phyloP scores from a whole-genome alignment of 2,888 invertebrate genomes.

The Rhagonycha fulva region DNA sequence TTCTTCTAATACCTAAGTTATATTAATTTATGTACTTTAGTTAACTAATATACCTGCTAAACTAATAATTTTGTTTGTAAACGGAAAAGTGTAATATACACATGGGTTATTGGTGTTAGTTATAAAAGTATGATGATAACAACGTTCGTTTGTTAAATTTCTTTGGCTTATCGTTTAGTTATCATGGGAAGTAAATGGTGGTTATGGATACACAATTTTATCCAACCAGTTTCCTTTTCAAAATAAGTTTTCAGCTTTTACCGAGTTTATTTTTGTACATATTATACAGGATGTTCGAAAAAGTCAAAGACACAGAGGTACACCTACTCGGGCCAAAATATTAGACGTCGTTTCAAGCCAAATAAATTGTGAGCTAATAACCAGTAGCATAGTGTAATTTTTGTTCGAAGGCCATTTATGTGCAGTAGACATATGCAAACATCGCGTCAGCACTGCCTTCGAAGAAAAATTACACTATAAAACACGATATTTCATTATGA shows the following conservation, averaged over 20 bases:
- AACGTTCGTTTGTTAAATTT: constrained; percentile 21
- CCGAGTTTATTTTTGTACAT: neutral
- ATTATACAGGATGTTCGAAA: neutral
- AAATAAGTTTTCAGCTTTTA: constrained; percentile 11
- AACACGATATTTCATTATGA: too few species aligned
- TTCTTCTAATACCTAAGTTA: neutral
- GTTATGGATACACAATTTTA: constrained; percentile 18
- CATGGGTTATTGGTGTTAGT: constrained; percentile 20
- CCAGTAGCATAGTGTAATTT: too few species aligned
- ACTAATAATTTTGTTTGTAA: neutral
- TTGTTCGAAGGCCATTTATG: too few species aligned
- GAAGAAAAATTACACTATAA: too few species aligned
- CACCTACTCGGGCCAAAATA: neutral
- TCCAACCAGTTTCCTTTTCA: constrained; percentile 19
- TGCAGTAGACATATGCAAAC: too few species aligned
- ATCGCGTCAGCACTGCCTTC: too few species aligned
- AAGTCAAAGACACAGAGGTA: neutral
- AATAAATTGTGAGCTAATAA: too few species aligned
- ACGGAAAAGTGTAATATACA: constrained; percentile 6
- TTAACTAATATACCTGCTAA: neutral
- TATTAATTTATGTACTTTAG: too few species aligned
- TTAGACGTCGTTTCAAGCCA: too few species aligned
- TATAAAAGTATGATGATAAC: constrained; percentile 24
- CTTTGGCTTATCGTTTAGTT: constrained; percentile 20
- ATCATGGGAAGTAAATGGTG: constrained; percentile 30